These are phyloP conservation scores for Leptodactylus fuscus DNA, from an alignment of 2,113 vertebrate genomes.

Conservation along the genomic window DNA sequence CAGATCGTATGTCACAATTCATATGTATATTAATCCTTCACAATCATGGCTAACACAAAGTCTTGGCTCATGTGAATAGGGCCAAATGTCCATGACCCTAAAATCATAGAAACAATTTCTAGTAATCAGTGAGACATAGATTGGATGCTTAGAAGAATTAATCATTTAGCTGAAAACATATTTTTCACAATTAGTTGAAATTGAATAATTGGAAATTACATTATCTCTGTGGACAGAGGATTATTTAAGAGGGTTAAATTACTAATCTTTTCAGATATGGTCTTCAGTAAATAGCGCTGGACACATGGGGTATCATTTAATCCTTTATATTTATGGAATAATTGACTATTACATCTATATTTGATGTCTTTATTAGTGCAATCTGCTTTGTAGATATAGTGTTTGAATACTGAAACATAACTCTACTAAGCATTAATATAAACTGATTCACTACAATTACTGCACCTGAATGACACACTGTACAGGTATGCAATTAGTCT, in stretches of 20 bases:
- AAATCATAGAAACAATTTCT: constrained; percentile 25
- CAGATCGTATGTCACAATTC: constrained; percentile 32
- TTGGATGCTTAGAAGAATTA: constrained; percentile 10
- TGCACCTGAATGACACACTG: no score
- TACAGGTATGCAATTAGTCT: no score
- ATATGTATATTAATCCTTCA: constrained; percentile 37
- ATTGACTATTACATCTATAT: not conserved
- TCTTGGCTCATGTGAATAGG: not conserved
- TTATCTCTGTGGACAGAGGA: not conserved
- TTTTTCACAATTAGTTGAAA: constrained; percentile 39
- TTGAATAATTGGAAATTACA: constrained; percentile 5
- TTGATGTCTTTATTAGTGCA: not conserved
- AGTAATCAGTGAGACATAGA: constrained; percentile 25
- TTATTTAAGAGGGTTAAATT: not conserved
- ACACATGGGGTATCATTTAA: not conserved
- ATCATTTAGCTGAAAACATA: constrained; percentile 35
- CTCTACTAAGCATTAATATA: no score
- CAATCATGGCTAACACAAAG: constrained; percentile 16
- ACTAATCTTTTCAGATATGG: no score
- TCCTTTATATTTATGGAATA: not conserved
- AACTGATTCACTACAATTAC: no score
- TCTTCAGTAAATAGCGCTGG: not conserved
- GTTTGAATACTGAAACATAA: no score
- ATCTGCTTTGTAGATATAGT: no score
- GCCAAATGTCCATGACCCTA: constrained; percentile 39